phyloP scores from a whole-genome alignment of 2,113 vertebrate genomes.

The Tenrec ecaudatus region DNA sequence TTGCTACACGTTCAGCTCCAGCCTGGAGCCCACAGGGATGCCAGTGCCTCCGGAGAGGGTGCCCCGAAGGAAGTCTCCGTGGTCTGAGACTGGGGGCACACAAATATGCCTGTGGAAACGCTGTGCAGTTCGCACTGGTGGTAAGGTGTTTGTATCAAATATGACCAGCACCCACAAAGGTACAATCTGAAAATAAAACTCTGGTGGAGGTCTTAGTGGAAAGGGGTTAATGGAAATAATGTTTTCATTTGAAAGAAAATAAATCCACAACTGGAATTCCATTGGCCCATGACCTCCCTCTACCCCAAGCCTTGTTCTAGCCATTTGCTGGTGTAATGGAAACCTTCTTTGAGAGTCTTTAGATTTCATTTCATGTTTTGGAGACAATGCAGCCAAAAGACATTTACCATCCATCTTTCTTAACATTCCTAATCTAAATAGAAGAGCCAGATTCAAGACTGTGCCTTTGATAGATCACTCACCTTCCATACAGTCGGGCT shows the following conservation, averaged over 20 bases:
- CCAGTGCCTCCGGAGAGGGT: background rate
- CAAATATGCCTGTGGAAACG: background rate
- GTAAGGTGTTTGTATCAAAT: conserved; percentile 71
- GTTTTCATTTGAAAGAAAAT: conserved; percentile 90
- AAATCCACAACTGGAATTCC: conserved; percentile 85
- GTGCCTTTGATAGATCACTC: conserved; percentile 92
- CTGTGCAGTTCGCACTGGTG: conserved; percentile 43
- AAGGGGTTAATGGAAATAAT: conserved; percentile 74
- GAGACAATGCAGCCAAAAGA: conserved; percentile 90
- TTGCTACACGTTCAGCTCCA: background rate
- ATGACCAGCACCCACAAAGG: conserved; percentile 60
- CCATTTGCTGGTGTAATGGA: conserved; percentile 90
- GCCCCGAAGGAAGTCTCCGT: conserved; percentile 11
- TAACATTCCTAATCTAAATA: conserved; percentile 94
- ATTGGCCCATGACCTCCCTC: conserved; percentile 76
- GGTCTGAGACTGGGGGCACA: background rate
- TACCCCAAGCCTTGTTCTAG: conserved; percentile 77
- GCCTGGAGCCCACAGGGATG: background rate
- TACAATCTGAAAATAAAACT: conserved; percentile 63
- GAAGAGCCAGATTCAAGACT: conserved; percentile 91
- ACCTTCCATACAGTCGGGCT: conserved; percentile 79
- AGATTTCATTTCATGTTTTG: conserved; percentile 91
- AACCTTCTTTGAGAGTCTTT: conserved; percentile 91
- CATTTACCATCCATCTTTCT: conserved; percentile 94
- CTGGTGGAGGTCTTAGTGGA: background rate